These are phyloP conservation scores for Zoanthus sociatus DNA, from an alignment of 92 coral and sea anemone species.

Conservation along the genomic window DNA sequence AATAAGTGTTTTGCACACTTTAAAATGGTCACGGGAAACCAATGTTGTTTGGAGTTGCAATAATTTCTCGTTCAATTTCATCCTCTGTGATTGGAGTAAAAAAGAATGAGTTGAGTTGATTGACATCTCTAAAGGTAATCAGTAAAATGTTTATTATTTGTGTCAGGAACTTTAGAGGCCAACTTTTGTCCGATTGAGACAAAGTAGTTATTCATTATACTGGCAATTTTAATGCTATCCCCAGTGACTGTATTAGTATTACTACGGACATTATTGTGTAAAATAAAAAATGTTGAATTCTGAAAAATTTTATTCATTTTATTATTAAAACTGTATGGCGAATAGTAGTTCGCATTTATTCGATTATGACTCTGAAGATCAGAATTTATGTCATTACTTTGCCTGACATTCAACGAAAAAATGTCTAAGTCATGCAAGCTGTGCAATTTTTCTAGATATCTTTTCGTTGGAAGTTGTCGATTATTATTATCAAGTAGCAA, in stretches of 20 bases:
- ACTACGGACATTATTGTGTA: background rate
- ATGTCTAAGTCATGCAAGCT: no score
- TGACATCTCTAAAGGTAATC: background rate
- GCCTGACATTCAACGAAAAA: no score
- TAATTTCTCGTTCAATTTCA: constrained; percentile 17
- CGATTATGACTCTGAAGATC: no score
- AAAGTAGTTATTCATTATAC: background rate
- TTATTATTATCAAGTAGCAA: no score
- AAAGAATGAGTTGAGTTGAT: constrained; percentile 2
- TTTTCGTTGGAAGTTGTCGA: no score
- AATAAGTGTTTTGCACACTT: constrained; percentile 39
- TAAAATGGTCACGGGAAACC: constrained; percentile 32
- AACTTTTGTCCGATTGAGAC: no score
- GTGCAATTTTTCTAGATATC: no score
- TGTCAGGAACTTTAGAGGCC: background rate
- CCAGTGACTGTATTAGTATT: background rate
- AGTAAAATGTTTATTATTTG: constrained; percentile 17
- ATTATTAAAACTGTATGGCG: constrained; percentile 23
- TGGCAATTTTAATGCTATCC: background rate
- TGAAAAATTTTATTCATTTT: background rate
- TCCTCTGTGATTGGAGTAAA: background rate
- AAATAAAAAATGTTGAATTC: background rate
- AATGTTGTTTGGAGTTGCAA: constrained; percentile 13
- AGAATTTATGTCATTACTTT: no score
- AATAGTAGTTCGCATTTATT: constrained; percentile 11